Percentiles rank a stretch among this genome's conserved stretches.
phyloP scores from a whole-genome alignment of 2,888 invertebrate genomes.

The Napeogenes inachia region DNA sequence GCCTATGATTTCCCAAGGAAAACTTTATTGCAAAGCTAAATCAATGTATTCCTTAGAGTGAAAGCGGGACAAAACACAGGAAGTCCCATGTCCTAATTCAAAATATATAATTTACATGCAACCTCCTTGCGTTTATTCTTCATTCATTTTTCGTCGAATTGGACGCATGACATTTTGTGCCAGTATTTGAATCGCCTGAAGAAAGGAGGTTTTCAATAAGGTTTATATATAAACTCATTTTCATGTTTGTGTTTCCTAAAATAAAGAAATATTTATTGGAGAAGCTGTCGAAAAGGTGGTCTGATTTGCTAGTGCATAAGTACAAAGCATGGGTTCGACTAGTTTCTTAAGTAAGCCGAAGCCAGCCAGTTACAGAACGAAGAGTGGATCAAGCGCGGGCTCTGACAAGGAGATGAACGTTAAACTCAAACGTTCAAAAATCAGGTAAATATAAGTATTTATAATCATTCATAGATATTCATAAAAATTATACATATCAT shows the following conservation, averaged over 20 bases:
- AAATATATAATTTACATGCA: slow-evolving; percentile 30
- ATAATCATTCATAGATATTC: too few species aligned
- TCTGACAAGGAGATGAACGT: slow-evolving; percentile 71
- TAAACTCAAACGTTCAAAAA: slow-evolving; percentile 62
- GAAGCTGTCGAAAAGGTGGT: slow-evolving; percentile 26
- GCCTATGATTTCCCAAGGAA: slow-evolving; percentile 23
- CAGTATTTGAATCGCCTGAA: slow-evolving; percentile 8
- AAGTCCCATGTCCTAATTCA: slow-evolving; percentile 43
- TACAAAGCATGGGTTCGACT: slow-evolving; percentile 64
- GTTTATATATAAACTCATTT: slow-evolving; percentile 2
- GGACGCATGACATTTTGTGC: slow-evolving; percentile 18
- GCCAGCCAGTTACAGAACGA: slow-evolving; percentile 52
- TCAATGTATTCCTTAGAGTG: slow-evolving; percentile 54
- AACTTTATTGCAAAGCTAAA: slow-evolving; percentile 21
- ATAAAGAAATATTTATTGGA: slow-evolving; percentile 28
- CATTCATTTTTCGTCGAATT: slow-evolving; percentile 25
- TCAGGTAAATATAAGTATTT: slow-evolving; percentile 47
- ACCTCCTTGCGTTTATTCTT: slow-evolving; percentile 13
- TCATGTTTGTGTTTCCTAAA: slow-evolving; percentile 30
- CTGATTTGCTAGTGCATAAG: slow-evolving; percentile 24
- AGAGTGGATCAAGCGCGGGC: slow-evolving; percentile 66
- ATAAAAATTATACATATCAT: too few species aligned
- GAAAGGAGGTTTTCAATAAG: slow-evolving; percentile 5
- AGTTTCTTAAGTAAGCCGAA: slow-evolving; percentile 64
- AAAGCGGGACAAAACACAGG: slow-evolving; percentile 58